Conservation (phyloP, 1,140 invertebrate species). For the Eriosoma lanigerum region DNA sequence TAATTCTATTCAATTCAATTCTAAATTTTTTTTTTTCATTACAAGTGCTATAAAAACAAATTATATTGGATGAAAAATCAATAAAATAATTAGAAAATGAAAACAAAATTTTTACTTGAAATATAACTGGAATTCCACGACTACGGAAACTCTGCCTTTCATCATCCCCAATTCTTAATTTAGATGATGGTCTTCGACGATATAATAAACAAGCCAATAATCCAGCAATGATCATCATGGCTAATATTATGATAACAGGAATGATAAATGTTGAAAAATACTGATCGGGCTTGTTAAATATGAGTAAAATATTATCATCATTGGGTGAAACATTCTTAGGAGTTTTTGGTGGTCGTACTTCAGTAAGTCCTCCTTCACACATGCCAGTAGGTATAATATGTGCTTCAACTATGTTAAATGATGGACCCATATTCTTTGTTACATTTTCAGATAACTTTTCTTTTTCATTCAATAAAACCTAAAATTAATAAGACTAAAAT, state of each 20-base stretch:
- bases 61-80: too few species aligned
- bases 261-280: slow-evolving; percentile 89
- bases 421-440: slow-evolving; percentile 71
- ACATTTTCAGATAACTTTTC: slow-evolving; percentile 67
- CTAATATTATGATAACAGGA: slow-evolving; percentile 83
- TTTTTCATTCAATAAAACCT: slow-evolving; percentile 61
- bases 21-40: too few species aligned
- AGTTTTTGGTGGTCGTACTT: slow-evolving; percentile 59
- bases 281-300: slow-evolving; percentile 57
- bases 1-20: too few species aligned
- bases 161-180: slow-evolving; percentile 65
- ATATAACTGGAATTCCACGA: slow-evolving; percentile 92
- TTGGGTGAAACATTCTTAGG: not conserved
- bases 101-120: slow-evolving; percentile 60
- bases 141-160: slow-evolving; percentile 79
- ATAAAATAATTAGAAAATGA: too few species aligned
- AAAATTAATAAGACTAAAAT: slow-evolving; percentile 40
- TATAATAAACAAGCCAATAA: slow-evolving; percentile 88
- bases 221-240: slow-evolving; percentile 83
- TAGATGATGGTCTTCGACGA: slow-evolving; percentile 58
- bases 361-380: slow-evolving; percentile 67
- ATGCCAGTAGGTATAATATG: slow-evolving; percentile 69
- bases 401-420: slow-evolving; percentile 76
- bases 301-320: slow-evolving; percentile 30
- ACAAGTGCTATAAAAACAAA: too few species aligned